Evolutionary conservation across 2,888 invertebrate genomes (phyloP), one percentile per base, ranked within the genome.

Genomic region (Nineta flava): DNA sequence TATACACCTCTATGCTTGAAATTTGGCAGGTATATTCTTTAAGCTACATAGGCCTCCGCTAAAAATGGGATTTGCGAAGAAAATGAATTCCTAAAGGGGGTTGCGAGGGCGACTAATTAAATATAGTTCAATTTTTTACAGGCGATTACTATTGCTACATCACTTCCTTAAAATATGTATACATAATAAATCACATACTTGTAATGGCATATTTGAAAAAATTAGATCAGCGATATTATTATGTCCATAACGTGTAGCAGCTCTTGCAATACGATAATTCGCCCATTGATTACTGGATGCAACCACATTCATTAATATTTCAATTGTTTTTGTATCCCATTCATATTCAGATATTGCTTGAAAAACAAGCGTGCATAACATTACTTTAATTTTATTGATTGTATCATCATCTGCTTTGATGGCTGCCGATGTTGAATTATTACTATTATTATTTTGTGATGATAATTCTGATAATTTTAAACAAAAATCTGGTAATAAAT

Each of bases 261-360:
- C 87, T 49, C 93, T 74, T 0, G 85, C 91, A 43, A 94, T 83
- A 54, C 88, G 76, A 64, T 92, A 95, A 59, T 86, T 82, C 5
- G 84, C 80, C 88, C 92, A 92, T 3, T 82, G 76, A 59, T 86
- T 82, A 0, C 80, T 76, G 9, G 66, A 67, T 0, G 61, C 60
- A 2, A 76, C 62, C 9, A 77, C 74, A n/a, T 67, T 70, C 50
- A 78, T 68, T 45, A 88, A 72, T 1, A 74, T 71, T 46, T 71
- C 66, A 34, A 73, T 66, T 13, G 79, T 75, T 54, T 75, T 72
- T 1, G 69, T 66, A 9, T 81, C 78, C 67, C 84, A 82, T 44
- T 78, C 76, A 53, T 75, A 77, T 1, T 82, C 82, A 7, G 82
- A 78, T 4, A 86, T 72, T 53, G 83, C 84, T 70, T 92, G 92